Base-by-base conservation (phyloP, 2,797 vertebrate genomes). In the Thamnophis elegans region DNA sequence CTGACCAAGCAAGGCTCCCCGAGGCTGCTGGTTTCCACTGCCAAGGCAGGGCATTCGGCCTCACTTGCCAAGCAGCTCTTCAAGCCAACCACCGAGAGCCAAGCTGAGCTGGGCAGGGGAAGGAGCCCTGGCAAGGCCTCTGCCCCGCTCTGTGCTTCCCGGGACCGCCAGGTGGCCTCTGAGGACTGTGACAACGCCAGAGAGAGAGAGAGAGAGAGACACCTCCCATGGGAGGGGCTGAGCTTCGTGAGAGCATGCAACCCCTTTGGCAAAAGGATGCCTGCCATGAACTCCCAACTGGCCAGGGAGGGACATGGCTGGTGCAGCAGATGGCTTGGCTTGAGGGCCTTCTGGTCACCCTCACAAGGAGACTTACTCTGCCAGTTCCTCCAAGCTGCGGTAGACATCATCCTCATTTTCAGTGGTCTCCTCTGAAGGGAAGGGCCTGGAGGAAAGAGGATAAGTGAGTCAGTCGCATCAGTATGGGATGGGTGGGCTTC, bases 381-480 rank as follows among this genome's bases (percentile, higher is more conserved):
- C 99, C 98, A 99, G 97, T 96, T 99, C 99, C 96, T 99, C 99
- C 97, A 99, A 96, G 97, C 99, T 99, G 89, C 99, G 98, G 95
- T 99, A 99, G 12, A 99, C 98, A 1, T 99, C 99, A 11, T 99
- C 99, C 3, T 99, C 99, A 0, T 98, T 99, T 87, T 99, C 98
- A 0, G 98, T 97, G 0, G 99, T 99, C 97, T 99, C 99, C 97
- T 99, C 99, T 0, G 99, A 99, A 0, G 99, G 99, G 96, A 99
- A 99, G 9, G 99, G 98, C 97, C 99, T 99, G 95, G 32, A 94
- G 92, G 95, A 13, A 58, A 58, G 55, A 56, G 9, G n/a, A 56
- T 8, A 58, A 22, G n/a, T 5, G 18, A 58, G 86, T 5, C n/a
- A 56, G n/a, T 56, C 55, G 0, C 9, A 12, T 12, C 18, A 12